Base-by-base conservation (phyloP, 1,140 invertebrate species). In the Bombus pyrosoma region DNA sequence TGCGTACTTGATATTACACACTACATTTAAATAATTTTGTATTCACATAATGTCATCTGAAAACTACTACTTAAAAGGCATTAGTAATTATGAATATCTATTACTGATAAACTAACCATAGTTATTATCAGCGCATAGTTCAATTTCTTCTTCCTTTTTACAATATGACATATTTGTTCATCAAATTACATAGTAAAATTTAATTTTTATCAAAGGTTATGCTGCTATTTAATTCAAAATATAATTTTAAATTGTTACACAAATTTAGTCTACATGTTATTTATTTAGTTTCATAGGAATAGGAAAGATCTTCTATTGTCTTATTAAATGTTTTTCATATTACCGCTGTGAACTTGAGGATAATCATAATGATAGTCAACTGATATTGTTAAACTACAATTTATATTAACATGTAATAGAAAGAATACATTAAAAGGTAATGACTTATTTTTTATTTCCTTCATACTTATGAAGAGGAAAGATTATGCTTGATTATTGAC, bases 131-230 rank as follows among this genome's bases (percentile, higher is more conserved):
- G n/a, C 12, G 41, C 34, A 72, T 32, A n/a, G 34, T 69, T 76
- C 80, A 32, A 37, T 74, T 69, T 25, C 32, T 39, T 68, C 72
- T 53, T 57, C 71, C 37, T 77, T 62, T 53, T 87, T 75, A 37
- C 73, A 85, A 28, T 69, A 82, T 37, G 78, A 82, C 89, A 90
- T 90, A 78, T 62, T 80, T 72, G 47, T 80, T 71, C 47, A 25
- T 69, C 3, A 43, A 73, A 62, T 53, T 37, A 18, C 18, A 5
- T 47, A 22, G 47, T 1, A 28, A 85, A 53, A 80, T 18, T 39
- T 39, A 74, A 75, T 47, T 84, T 84, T 71, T 25, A 22, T 2
- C 9, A 73, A n/a, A 4, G 1, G 6, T 32, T 32, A 25, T 73
- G 9, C 13, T 47, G 9, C 41, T 32, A 73, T 73, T 73, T 47